These are phyloP conservation scores for Goniozus legneri DNA, from an alignment of 1,140 invertebrate species.

Conservation along the genomic window DNA sequence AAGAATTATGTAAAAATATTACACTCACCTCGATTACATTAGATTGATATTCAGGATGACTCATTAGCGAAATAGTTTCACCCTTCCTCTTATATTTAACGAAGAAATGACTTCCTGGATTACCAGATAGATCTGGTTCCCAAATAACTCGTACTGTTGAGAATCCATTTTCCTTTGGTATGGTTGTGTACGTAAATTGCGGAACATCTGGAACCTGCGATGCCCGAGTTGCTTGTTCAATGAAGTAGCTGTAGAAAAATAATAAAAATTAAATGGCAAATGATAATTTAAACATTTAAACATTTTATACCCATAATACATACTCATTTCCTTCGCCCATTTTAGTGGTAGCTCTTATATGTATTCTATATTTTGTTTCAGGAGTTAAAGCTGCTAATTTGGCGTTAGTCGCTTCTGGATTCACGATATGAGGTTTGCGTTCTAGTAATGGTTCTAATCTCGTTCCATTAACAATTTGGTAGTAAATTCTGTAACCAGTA, in stretches of 20 bases:
- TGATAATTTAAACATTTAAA: not conserved
- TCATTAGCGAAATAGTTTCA: conserved; percentile 63
- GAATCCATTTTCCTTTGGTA: conserved; percentile 69
- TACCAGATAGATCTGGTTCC: conserved; percentile 70
- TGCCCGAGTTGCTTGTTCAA: conserved; percentile 72
- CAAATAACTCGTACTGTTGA: conserved; percentile 78
- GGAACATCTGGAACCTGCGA: conserved; percentile 72
- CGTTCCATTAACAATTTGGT: conserved; percentile 75
- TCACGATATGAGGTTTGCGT: conserved; percentile 70
- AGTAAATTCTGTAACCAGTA: conserved; percentile 90
- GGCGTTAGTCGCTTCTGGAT: conserved; percentile 72
- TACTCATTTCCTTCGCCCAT: conserved; percentile 78
- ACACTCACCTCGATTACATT: conserved; percentile 75
- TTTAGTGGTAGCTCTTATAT: conserved; percentile 77
- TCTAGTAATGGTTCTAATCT: conserved; percentile 66
- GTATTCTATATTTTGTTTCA: conserved; percentile 85
- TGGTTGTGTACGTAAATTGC: conserved; percentile 66
- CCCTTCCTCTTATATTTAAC: conserved; percentile 79
- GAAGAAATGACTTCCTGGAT: conserved; percentile 79
- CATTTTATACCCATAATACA: conserved; percentile 27
- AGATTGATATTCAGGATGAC: conserved; percentile 66
- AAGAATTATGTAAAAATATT: conserved; percentile 76
- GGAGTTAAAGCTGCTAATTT: conserved; percentile 83
- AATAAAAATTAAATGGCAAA: not conserved
- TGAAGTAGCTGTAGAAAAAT: conserved; percentile 62